Evolutionary conservation across 1,140 invertebrate genomes (phyloP), one percentile per base, ranked within the genome.

Genomic region (Popillia japonica): DNA sequence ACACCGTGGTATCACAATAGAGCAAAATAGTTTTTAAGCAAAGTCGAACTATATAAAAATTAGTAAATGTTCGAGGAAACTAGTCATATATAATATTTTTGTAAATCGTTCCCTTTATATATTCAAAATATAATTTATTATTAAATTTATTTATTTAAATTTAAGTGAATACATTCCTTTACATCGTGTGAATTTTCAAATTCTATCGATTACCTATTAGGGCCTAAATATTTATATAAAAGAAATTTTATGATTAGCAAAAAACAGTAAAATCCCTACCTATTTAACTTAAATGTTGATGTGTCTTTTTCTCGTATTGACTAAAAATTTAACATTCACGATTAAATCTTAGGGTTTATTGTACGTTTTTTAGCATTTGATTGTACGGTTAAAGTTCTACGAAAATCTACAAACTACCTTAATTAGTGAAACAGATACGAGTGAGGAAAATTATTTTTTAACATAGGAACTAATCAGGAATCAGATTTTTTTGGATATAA

Each of bases 81-180:
- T 48, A 55, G 48, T 55, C 48, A 55, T n/a, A 48, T 55, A n/a
- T 55, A 17, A 55, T 55, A 55, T 55, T 55, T 55, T 55, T 55
- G 14, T 55, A 55, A 55, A 55, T 55, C 48, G 48, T 55, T 55
- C 48, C 48, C 48, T 55, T 55, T 34, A 34, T 34, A 34, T 34
- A 34, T 34, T 34, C n/a, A 34, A 34, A 34, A 1, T 34, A 34
- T 34, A 34, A 34, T 34, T 34, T 34, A 34, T n/a, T n/a, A n/a
- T n/a, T n/a, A n/a, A n/a, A n/a, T 34, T 34, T 34, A 34, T 34
- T 34, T 34, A 34, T 34, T 34, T 34, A 34, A 34, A 34, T 34
- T 34, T 34, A 34, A 34, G 1, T 34, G 27, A 34, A 34, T 34
- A 34, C 27, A 34, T 34, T 34, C 27, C 27, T 34, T 34, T 34